phyloP scores from a whole-genome alignment of 2,113 vertebrate species.

The Macquaria ambigua region DNA sequence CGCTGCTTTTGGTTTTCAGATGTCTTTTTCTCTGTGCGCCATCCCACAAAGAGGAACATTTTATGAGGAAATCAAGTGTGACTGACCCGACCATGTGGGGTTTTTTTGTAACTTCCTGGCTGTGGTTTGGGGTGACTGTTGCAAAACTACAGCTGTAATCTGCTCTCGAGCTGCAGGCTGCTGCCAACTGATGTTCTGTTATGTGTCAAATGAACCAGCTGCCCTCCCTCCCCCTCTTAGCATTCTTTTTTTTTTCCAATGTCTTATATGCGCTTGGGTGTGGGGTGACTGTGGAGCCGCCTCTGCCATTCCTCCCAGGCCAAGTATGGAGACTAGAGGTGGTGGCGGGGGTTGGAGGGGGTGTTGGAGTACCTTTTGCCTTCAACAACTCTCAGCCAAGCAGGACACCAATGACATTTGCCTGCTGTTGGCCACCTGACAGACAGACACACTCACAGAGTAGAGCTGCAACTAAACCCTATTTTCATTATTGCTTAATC shows the following conservation, averaged over 20 bases:
- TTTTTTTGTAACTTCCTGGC: slow-evolving; percentile 30
- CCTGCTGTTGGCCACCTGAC: slow-evolving; percentile 58
- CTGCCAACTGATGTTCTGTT: slow-evolving; percentile 44
- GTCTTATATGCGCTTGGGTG: slow-evolving; percentile 61
- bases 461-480: not conserved
- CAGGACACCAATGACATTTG: slow-evolving; percentile 76
- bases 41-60: slow-evolving; percentile 6
- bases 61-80: slow-evolving; percentile 7
- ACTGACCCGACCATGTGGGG: not conserved
- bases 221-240: slow-evolving; percentile 32
- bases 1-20: slow-evolving; percentile 3
- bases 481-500: not conserved
- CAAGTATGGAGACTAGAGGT: slow-evolving; percentile 82
- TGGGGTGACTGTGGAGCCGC: slow-evolving; percentile 84
- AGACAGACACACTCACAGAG: not conserved
- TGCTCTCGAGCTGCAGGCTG: slow-evolving; percentile 10
- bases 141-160: slow-evolving; percentile 20
- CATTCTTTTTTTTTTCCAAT: slow-evolving; percentile 38
- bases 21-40: not conserved
- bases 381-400: slow-evolving; percentile 80
- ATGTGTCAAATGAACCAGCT: slow-evolving; percentile 67
- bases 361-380: slow-evolving; percentile 87
- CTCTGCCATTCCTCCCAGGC: slow-evolving; percentile 83
- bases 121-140: slow-evolving; percentile 30
- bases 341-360: slow-evolving; percentile 55